A percentile compares a stretch with the other conserved stretches of the same genome.
phyloP scores from a whole-genome alignment of 1,140 invertebrate genomes.

The Trialeurodes vaporariorum region DNA sequence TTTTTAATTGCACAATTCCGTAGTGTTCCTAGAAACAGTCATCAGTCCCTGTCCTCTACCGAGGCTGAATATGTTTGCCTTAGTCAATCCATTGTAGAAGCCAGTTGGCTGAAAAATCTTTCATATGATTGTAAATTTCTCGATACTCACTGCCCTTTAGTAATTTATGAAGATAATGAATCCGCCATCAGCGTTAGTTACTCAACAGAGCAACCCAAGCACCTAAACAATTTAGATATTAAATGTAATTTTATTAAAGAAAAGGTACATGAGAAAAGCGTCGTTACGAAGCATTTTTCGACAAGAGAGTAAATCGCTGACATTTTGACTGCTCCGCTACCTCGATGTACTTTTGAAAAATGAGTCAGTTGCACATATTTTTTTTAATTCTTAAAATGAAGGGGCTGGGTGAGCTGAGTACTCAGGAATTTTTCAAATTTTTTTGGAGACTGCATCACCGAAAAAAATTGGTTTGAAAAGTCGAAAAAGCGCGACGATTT shows the following conservation, averaged over 20 bases:
- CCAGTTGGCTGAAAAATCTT: conserved; percentile 30
- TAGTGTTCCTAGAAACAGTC: conserved; percentile 34
- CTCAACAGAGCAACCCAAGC: background rate
- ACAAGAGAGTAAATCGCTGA: conserved; percentile 6
- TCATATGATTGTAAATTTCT: conserved; percentile 17
- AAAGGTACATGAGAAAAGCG: conserved; percentile 7
- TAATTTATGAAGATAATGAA: conserved; percentile 6
- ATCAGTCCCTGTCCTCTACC: conserved; percentile 32
- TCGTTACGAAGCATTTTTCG: conserved; percentile 2
- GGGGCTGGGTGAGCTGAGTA: too few relatives aligned
- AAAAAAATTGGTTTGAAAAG: too few relatives aligned
- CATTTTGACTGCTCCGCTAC: conserved; percentile 7
- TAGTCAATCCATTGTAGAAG: conserved; percentile 30
- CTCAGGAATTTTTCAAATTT: too few relatives aligned
- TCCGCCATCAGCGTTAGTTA: background rate
- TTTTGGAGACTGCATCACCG: too few relatives aligned
- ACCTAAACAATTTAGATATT: conserved; percentile 8
- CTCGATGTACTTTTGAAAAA: background rate
- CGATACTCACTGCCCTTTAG: background rate
- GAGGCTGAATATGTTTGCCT: conserved; percentile 38
- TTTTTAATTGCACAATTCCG: conserved; percentile 23
- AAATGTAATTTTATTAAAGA: conserved; percentile 8
- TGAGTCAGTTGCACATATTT: too few relatives aligned
- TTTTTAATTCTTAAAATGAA: too few relatives aligned
- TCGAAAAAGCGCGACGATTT: too few relatives aligned